These are phyloP conservation scores for Chrysolina americana DNA, from an alignment of 2,888 invertebrate genomes.

Conservation along the genomic window DNA sequence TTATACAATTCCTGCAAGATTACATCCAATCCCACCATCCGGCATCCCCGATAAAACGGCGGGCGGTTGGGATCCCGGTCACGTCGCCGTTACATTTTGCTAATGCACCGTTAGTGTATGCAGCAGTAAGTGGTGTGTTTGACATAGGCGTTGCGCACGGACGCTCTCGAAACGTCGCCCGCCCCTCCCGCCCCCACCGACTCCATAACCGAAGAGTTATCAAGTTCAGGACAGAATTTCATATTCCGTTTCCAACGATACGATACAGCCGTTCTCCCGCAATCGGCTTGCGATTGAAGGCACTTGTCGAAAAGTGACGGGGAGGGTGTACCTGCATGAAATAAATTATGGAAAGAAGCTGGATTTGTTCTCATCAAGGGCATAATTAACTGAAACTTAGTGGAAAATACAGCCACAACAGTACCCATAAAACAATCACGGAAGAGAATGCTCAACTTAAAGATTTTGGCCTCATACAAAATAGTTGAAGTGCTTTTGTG, in stretches of 20 bases:
- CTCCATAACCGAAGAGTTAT: conserved; percentile 42
- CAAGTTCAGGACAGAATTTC: conserved; percentile 51
- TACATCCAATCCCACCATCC: conserved; percentile 26
- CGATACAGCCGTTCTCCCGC: conserved; percentile 35
- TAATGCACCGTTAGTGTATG: conserved; percentile 67
- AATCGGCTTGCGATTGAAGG: conserved; percentile 35
- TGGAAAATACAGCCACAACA: too few species aligned
- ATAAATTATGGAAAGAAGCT: neutral
- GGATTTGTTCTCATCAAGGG: too few species aligned
- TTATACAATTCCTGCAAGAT: conserved; percentile 21
- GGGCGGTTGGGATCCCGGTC: conserved; percentile 51
- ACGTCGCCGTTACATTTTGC: conserved; percentile 64
- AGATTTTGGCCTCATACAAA: too few species aligned
- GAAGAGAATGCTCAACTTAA: too few species aligned
- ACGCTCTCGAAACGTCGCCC: conserved; percentile 43
- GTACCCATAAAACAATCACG: too few species aligned
- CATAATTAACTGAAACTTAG: too few species aligned
- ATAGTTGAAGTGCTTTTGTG: too few species aligned
- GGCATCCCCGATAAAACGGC: conserved; percentile 13
- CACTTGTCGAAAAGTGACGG: conserved; percentile 27
- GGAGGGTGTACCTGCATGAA: neutral
- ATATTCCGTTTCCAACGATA: conserved; percentile 44
- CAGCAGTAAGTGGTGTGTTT: conserved; percentile 68
- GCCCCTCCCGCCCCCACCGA: conserved; percentile 34
- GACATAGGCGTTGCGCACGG: conserved; percentile 66